Conservation (phyloP, 1,140 invertebrate genomes). For the Liolophura sinensis region DNA sequence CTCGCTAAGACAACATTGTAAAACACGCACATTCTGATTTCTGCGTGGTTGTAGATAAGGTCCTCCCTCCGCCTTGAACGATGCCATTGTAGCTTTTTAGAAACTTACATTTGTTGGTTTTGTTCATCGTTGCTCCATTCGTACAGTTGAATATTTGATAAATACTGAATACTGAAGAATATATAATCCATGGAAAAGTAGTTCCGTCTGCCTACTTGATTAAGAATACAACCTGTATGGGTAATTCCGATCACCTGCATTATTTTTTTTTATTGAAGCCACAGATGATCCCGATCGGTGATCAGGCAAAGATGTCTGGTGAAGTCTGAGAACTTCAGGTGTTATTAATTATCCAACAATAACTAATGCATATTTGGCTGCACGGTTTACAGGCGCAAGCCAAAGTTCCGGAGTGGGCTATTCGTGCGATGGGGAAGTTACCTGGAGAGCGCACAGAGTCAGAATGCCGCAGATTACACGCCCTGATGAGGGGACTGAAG, state of each 20-base stretch:
- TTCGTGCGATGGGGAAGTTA: conserved; percentile 23
- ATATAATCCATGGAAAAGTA: no score
- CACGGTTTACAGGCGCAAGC: conserved; percentile 29
- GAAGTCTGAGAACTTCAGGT: neutral
- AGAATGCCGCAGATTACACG: conserved; percentile 41
- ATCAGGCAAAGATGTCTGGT: neutral
- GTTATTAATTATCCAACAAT: neutral
- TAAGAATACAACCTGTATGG: neutral
- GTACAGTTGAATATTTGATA: no score
- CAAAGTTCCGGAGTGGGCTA: conserved; percentile 42
- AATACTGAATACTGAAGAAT: no score
- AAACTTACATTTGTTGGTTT: no score
- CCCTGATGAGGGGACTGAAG: conserved; percentile 40
- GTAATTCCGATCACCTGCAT: neutral
- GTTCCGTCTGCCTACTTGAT: neutral
- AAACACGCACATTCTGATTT: no score
- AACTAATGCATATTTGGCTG: neutral
- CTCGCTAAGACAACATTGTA: no score
- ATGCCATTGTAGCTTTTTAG: no score
- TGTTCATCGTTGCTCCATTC: no score
- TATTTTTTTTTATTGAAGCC: neutral
- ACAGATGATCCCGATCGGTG: neutral
- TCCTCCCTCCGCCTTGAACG: no score
- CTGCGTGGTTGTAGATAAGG: no score
- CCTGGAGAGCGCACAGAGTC: conserved; percentile 33